phyloP scores from a whole-genome alignment of 2,888 invertebrate genomes.

The Ecliptopera silaceata region DNA sequence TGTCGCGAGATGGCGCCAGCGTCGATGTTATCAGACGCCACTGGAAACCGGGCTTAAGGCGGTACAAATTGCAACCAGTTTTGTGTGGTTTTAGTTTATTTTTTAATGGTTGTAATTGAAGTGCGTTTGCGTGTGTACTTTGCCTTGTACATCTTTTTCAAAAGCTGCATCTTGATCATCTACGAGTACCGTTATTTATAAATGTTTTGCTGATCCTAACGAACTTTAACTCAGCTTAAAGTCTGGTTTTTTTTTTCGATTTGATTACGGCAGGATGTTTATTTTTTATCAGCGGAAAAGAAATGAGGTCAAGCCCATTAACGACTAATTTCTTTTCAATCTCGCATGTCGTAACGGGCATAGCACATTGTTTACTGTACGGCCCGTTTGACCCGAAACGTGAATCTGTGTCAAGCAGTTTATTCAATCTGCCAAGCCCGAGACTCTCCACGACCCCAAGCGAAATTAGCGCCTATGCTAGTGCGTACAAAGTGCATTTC shows the following conservation, averaged over 20 bases:
- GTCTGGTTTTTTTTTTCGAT: too few species aligned
- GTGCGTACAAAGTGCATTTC: constrained; percentile 50
- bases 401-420: constrained; percentile 83
- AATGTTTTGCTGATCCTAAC: too few species aligned
- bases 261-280: neutral
- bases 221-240: too few species aligned
- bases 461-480: constrained; percentile 52
- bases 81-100: constrained; percentile 21
- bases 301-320: constrained; percentile 20
- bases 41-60: constrained; percentile 35
- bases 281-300: neutral
- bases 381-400: constrained; percentile 79
- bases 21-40: constrained; percentile 54
- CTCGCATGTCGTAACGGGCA: constrained; percentile 67
- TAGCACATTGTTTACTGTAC: constrained; percentile 64
- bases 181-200: too few species aligned
- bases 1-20: constrained; percentile 65
- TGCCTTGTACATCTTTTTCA: neutral
- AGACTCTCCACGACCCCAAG: constrained; percentile 54
- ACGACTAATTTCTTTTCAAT: constrained; percentile 49
- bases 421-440: constrained; percentile 77
- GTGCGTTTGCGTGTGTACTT: constrained; percentile 17
- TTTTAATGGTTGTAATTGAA: constrained; percentile 24
- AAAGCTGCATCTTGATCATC: too few species aligned
- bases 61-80: constrained; percentile 38